phyloP scores from a whole-genome alignment of 2,888 invertebrate genomes.

The Meganola albula region DNA sequence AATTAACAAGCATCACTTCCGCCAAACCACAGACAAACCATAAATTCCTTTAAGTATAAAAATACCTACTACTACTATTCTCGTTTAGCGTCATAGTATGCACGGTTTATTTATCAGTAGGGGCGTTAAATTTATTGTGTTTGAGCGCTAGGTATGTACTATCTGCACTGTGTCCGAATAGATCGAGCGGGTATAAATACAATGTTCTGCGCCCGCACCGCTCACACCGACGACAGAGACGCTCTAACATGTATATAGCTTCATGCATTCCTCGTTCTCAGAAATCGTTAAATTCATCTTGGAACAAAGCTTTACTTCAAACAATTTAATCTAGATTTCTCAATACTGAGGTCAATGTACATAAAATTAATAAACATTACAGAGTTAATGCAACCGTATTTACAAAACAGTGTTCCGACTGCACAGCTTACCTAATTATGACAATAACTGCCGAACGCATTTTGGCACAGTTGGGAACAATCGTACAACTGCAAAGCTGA shows the following conservation, averaged over 20 bases:
- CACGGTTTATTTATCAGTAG: slow-evolving; percentile 24
- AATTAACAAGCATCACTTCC: too few species aligned
- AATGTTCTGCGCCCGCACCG: slow-evolving; percentile 7
- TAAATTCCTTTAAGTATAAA: slow-evolving; percentile 10
- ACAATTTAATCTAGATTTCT: too few species aligned
- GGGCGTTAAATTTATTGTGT: slow-evolving; percentile 19
- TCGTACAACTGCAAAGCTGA: slow-evolving; percentile 47
- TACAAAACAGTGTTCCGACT: slow-evolving; percentile 20
- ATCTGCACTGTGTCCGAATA: slow-evolving; percentile 21
- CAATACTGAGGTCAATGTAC: slow-evolving; percentile 25
- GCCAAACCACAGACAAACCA: too few species aligned
- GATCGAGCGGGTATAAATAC: slow-evolving; percentile 19
- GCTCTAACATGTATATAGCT: background rate
- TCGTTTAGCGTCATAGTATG: slow-evolving; percentile 19
- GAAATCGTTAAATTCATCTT: too few species aligned
- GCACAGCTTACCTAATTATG: slow-evolving; percentile 19
- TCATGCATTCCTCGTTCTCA: too few species aligned
- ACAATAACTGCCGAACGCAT: slow-evolving; percentile 17
- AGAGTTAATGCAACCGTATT: slow-evolving; percentile 18
- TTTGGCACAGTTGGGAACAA: slow-evolving; percentile 34
- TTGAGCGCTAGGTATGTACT: slow-evolving; percentile 22
- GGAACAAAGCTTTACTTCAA: too few species aligned
- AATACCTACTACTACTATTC: slow-evolving; percentile 21
- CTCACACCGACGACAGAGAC: slow-evolving; percentile 2
- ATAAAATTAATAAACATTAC: slow-evolving; percentile 21